These are phyloP conservation scores for Bucco capensis DNA, from an alignment of 2,113 vertebrate genomes.

Conservation along the genomic window DNA sequence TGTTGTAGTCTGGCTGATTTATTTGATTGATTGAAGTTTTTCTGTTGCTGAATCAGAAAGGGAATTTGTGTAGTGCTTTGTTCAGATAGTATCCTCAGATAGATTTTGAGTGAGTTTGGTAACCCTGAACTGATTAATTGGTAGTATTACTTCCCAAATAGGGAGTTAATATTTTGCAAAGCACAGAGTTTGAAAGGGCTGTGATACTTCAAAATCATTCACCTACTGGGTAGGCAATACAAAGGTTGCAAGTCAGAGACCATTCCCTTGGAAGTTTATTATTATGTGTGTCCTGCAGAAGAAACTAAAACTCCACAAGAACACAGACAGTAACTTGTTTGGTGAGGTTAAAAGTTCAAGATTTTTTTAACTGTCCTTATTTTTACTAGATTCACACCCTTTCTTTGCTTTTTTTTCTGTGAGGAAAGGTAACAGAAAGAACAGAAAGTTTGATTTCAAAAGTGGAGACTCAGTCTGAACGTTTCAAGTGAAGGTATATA, in stretches of 20 bases:
- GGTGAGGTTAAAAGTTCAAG: neutral
- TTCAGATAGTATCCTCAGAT: neutral
- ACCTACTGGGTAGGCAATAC: neutral
- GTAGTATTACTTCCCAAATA: neutral
- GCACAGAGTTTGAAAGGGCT: neutral
- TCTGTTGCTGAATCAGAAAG: neutral
- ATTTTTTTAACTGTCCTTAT: neutral
- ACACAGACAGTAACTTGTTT: neutral
- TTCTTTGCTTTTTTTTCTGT: neutral
- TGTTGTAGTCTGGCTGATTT: neutral
- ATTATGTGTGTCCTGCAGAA: neutral
- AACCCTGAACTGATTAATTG: neutral
- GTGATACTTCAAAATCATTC: neutral
- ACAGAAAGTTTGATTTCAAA: neutral
- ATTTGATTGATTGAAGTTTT: neutral
- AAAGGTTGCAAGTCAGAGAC: neutral
- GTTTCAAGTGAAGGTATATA: neutral
- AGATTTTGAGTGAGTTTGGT: neutral
- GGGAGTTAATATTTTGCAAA: conserved; percentile 18
- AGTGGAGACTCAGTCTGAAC: neutral
- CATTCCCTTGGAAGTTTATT: neutral
- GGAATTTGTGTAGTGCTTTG: neutral
- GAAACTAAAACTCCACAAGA: neutral
- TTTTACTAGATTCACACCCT: neutral
- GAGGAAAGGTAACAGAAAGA: neutral